Evolutionary conservation across 2,797 vertebrate genomes (phyloP), one percentile per base, ranked within the genome.

Genomic region (Chanos chanos): DNA sequence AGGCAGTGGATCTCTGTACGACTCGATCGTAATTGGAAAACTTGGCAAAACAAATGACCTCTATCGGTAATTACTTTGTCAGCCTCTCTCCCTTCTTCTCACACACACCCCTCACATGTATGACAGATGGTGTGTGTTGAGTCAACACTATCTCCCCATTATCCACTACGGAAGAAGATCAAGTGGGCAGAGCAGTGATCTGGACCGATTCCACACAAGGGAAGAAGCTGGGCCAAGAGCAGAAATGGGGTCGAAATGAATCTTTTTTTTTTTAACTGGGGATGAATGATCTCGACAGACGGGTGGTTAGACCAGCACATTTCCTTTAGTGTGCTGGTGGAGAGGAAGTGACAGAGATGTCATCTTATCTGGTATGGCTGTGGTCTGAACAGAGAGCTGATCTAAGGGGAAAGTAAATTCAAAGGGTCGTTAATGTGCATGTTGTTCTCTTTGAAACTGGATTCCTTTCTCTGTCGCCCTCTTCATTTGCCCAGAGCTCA

Each of bases 161-260:
- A 84, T 79, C 76, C 75, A 68, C 68, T 77, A 66, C 19, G 40
- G 40, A 81, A 49, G 71, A 52, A 54, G 58, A 72, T 65, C 81
- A 87, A 87, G 89, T 76, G 74, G 66, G 70, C 70, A 80, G 66
- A 91, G 86, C 89, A 87, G 68, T 51, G 68, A 53, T 69, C 77
- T 89, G 89, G 86, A 88, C 39, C 49, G 64, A 53, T 58, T 89
- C 88, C 86, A 68, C 56, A 19, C 30, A 36, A 70, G 72, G 71
- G 72, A 71, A 71, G 69, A 77, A 19, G 69, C 64, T 40, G 36
- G 33, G 56, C 61, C 37, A 77, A 57, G 65, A 72, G 71, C n/a
- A n/a, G 76, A 85, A 70, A 70, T 33, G 54, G 65, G 63, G 33
- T 62, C 53, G 27, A 72, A 77, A 64, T 81, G 77, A 84, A 78